Evolutionary conservation across 2,888 invertebrate species (phyloP), one percentile per base, ranked within the genome.

Genomic region (Eurytoma adleriae): DNA sequence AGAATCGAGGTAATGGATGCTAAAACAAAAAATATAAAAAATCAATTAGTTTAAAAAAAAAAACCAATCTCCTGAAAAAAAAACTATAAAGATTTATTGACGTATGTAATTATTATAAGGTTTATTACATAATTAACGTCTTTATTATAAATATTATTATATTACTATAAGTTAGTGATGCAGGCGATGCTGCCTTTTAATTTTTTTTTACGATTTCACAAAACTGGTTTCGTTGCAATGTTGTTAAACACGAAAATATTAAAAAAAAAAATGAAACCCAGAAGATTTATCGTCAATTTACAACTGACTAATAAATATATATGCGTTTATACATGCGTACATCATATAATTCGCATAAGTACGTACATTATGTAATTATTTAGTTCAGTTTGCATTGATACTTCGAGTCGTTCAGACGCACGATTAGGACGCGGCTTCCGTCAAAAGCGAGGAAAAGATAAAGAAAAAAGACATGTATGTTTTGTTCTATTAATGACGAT

Each of bases 151-250:
- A 76, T 81, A 78, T 74, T 77, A 82, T 82, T 83, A 79, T 81
- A 59, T 82, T 77, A 80, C 82, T 85, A 84, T 87, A 88, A 89
- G 88, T 88, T 89, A 88, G 88, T 83, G 83, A 88, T 86, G 89
- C 89, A 89, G 89, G 88, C 83, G 83, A 88, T 86, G 89, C 89
- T 90, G 89, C 88, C 90, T 88, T 88, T 89, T 87, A 86, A 86
- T 87, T 89, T n/a, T 64, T 40, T 83, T 85, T 83, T 83, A 84
- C 69, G 75, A 83, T 84, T 84, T 84, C 83, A 79, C 77, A 81
- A 79, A 81, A 83, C 83, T 78, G 57, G 67, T 83, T 85, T 84
- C 83, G 83, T 78, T 83, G 79, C 83, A 83, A 83, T 84, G 79
- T 85, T 85, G 85, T 82, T 78, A 76, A 77, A 57, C 30, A 62